phyloP scores from a whole-genome alignment of 2,888 invertebrate species.

The Drosophila ochracea region DNA sequence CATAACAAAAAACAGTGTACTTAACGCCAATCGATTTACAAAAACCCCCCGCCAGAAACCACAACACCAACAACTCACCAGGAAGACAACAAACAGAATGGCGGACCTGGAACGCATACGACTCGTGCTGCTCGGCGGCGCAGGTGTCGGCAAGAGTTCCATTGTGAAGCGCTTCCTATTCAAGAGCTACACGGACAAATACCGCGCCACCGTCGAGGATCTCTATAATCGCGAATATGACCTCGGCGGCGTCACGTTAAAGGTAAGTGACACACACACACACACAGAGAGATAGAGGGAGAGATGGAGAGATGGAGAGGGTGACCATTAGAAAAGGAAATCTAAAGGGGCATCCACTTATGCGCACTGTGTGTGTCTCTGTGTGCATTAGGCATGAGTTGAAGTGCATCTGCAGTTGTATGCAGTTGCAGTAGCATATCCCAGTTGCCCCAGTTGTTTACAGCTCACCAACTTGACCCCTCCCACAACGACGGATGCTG shows the following conservation, averaged over 20 bases:
- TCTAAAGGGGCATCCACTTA: slow-evolving; percentile 4
- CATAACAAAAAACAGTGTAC: slow-evolving; percentile 12
- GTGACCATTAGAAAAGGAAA: slow-evolving; percentile 7
- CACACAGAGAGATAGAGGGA: slow-evolving; percentile 10
- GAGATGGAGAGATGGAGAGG: slow-evolving; percentile 34
- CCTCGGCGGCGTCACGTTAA: slow-evolving; percentile 91
- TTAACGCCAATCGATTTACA: slow-evolving; percentile 51
- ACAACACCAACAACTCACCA: slow-evolving; percentile 1
- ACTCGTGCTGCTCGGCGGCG: slow-evolving; percentile 93
- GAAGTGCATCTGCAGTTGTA: slow-evolving; percentile 16
- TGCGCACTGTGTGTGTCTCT: neutral
- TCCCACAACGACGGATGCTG: neutral
- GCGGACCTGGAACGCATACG: slow-evolving; percentile 92
- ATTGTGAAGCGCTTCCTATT: slow-evolving; percentile 92
- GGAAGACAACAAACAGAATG: slow-evolving; percentile 85
- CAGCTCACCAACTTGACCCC: slow-evolving; percentile 1
- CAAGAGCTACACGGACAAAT: slow-evolving; percentile 92
- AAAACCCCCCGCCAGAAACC: slow-evolving; percentile 19
- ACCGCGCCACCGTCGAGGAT: slow-evolving; percentile 95
- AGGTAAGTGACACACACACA: slow-evolving; percentile 85
- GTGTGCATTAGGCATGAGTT: slow-evolving; percentile 7
- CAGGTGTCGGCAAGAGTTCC: slow-evolving; percentile 94
- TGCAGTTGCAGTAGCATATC: slow-evolving; percentile 2
- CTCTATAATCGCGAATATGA: slow-evolving; percentile 94
- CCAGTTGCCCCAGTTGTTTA: slow-evolving; percentile 2